Evolutionary conservation across 2,113 vertebrate genomes (phyloP).

Genomic region (Sprattus sprattus): DNA sequence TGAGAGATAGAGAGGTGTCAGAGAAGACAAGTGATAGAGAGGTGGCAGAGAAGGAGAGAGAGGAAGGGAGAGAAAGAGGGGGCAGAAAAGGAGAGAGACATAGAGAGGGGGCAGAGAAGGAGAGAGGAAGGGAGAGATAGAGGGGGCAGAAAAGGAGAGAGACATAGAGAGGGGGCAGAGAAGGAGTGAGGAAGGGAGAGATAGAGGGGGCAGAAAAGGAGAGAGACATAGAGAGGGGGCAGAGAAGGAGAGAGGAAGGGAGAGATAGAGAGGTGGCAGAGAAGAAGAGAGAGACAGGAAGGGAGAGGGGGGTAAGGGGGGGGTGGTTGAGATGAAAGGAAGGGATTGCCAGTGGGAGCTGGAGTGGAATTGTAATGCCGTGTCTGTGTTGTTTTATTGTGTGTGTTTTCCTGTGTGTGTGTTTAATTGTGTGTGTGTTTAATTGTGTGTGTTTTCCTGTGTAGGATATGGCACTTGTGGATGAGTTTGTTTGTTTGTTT

Average conservation of each 20-base stretch:
- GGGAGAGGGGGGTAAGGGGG: slow-evolving; percentile 29
- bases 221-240: neutral
- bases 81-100: neutral
- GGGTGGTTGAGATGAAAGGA: slow-evolving; percentile 50
- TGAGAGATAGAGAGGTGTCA: neutral
- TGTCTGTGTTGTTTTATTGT: slow-evolving; percentile 46
- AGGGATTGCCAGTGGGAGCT: slow-evolving; percentile 51
- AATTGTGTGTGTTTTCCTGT: neutral
- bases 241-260: slow-evolving; percentile 2
- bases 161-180: neutral
- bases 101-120: neutral
- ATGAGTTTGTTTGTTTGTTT: neutral
- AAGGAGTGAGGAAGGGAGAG: neutral
- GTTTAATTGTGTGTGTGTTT: neutral
- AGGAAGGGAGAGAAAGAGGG: neutral
- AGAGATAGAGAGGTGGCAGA: too few species aligned
- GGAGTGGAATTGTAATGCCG: slow-evolving; percentile 46
- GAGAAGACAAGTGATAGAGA: neutral
- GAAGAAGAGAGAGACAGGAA: slow-evolving; percentile 30
- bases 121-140: neutral
- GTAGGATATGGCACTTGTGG: slow-evolving; percentile 7
- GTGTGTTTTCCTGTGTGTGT: neutral
- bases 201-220: neutral
- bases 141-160: neutral
- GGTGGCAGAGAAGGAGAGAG: neutral